phyloP scores from a whole-genome alignment of 2,797 vertebrate genomes.

The Chloroceryle inda region DNA sequence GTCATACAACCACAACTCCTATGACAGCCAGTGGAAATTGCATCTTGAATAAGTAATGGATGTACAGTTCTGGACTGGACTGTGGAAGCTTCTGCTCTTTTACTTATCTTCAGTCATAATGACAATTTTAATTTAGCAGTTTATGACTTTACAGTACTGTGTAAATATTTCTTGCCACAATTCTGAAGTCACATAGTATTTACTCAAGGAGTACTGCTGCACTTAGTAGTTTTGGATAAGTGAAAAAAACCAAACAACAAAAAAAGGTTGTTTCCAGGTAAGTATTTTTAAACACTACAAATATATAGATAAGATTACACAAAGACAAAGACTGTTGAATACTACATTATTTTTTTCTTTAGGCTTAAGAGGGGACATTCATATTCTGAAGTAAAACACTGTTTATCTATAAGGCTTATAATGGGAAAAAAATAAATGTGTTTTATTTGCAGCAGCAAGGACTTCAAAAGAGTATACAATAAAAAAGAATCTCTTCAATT shows the following conservation, averaged over 20 bases:
- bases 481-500: background rate
- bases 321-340: background rate
- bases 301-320: background rate
- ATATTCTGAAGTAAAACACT: background rate
- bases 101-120: background rate
- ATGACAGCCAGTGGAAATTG: background rate
- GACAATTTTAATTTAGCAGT: background rate
- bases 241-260: background rate
- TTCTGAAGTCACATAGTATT: background rate
- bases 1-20: background rate
- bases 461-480: background rate
- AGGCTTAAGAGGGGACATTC: background rate
- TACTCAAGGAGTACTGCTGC: background rate
- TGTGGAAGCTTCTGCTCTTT: background rate
- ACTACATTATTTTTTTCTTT: background rate
- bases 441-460: background rate
- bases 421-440: background rate
- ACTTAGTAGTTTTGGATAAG: background rate
- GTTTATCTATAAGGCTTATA: background rate
- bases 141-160: background rate
- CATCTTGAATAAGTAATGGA: background rate
- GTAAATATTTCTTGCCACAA: background rate
- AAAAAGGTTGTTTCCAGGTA: accelerated
- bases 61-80: background rate
- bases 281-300: background rate